Conservation (phyloP, 1,140 invertebrate species). For the Pseudomyrmex gracilis region DNA sequence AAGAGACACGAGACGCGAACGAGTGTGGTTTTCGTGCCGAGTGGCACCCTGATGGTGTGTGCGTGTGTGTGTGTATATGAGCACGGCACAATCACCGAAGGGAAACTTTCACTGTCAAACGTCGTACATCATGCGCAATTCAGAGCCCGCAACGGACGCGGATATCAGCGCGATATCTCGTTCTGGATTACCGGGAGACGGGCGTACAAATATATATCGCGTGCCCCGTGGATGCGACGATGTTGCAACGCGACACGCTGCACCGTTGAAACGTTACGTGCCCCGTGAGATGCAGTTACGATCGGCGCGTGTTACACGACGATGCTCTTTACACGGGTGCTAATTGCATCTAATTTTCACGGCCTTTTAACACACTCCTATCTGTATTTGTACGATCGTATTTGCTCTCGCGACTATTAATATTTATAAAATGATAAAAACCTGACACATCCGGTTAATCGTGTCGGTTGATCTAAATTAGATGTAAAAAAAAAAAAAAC, state of each 20-base stretch:
- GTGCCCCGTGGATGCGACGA: conserved; percentile 40
- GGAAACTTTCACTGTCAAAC: conserved; percentile 78
- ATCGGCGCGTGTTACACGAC: too few relatives aligned
- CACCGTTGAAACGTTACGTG: conserved; percentile 54
- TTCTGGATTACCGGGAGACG: not conserved
- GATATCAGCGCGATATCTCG: conserved; percentile 44
- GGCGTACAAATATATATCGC: conserved; percentile 14
- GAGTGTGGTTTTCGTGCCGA: conserved; percentile 32
- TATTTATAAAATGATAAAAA: too few relatives aligned
- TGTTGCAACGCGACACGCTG: conserved; percentile 51
- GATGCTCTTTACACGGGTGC: not conserved
- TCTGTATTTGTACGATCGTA: too few relatives aligned
- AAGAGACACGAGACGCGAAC: conserved; percentile 2
- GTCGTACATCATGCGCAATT: conserved; percentile 71
- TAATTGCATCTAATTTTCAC: conserved; percentile 26
- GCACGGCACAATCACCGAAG: conserved; percentile 3
- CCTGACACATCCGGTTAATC: too few relatives aligned
- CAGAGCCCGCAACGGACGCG: conserved; percentile 28
- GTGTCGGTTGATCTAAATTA: too few relatives aligned
- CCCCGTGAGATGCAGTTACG: not conserved
- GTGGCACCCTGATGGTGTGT: conserved; percentile 41
- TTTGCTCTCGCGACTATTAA: too few relatives aligned
- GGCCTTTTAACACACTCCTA: not conserved
- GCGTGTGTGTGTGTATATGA: too few relatives aligned
- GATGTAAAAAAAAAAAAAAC: too few relatives aligned